Percentiles rank a stretch among this genome's conserved stretches.
Evolutionary conservation across 2,113 vertebrate species (phyloP).

Genomic region (Ciconia stormi): DNA sequence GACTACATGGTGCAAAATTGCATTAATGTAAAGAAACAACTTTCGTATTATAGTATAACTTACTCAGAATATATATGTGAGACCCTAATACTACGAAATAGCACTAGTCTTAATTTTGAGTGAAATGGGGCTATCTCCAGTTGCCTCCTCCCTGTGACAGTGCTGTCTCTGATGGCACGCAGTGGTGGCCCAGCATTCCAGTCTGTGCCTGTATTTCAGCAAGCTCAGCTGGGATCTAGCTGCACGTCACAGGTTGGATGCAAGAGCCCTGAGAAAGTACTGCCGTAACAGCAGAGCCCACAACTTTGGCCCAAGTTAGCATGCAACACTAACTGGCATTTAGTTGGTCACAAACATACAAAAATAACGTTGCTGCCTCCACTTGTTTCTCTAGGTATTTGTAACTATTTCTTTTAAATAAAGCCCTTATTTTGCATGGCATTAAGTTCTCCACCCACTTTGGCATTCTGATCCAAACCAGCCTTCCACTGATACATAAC

Average conservation of each 20-base stretch:
- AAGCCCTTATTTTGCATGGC: background rate
- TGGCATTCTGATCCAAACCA: background rate
- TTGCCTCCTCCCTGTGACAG: background rate
- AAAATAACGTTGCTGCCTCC: background rate
- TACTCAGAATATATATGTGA: background rate
- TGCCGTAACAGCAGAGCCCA: background rate
- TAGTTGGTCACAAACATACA: background rate
- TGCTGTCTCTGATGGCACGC: background rate
- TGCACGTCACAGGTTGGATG: background rate
- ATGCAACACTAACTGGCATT: accelerated
- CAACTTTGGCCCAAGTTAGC: background rate
- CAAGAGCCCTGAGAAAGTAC: background rate
- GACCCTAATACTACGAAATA: background rate
- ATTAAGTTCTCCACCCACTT: background rate
- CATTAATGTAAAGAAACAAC: background rate
- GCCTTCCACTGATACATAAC: background rate
- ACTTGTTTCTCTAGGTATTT: background rate
- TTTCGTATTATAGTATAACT: background rate
- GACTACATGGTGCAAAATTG: background rate
- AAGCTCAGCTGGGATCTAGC: background rate
- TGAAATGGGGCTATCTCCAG: background rate
- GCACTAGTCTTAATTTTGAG: background rate
- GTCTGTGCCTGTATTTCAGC: background rate
- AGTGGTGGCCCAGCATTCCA: background rate
- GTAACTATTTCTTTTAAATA: background rate